A percentile compares a stretch with the other conserved stretches of the same genome.
Conservation (phyloP, 2,113 vertebrate genomes). For the Pongo abelii region DNA sequence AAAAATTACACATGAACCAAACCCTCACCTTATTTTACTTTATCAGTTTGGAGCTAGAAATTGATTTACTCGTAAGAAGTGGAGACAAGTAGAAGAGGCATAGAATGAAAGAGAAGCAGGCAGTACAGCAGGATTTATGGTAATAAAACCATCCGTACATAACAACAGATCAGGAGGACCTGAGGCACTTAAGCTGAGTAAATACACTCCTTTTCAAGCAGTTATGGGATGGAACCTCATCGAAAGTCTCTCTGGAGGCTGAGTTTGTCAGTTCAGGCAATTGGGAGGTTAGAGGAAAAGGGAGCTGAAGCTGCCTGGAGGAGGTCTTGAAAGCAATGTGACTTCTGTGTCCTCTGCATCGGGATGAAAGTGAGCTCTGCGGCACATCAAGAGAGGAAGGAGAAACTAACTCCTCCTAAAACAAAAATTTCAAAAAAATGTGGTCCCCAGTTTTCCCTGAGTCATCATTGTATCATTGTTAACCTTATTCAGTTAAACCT, state of each 20-base stretch:
- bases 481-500: neutral
- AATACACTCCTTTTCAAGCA: constrained; percentile 82
- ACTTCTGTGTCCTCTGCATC: constrained; percentile 14
- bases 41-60: constrained; percentile 61
- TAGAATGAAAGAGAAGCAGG: constrained; percentile 60
- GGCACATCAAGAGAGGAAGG: neutral
- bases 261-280: constrained; percentile 28
- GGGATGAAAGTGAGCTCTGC: neutral
- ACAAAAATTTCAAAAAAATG: neutral
- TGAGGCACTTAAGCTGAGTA: constrained; percentile 79
- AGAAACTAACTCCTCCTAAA: neutral
- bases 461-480: neutral
- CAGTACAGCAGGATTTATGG: constrained; percentile 78
- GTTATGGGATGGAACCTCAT: constrained; percentile 70
- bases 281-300: neutral
- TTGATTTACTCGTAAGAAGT: constrained; percentile 55
- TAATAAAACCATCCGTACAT: constrained; percentile 81
- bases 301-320: neutral
- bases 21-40: constrained; percentile 8
- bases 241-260: neutral
- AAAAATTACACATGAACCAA: constrained; percentile 18
- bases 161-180: constrained; percentile 77
- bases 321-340: neutral
- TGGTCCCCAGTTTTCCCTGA: neutral
- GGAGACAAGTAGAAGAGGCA: neutral